These are phyloP conservation scores for Drosophila subobscura DNA, from an alignment of 1,140 invertebrate genomes.

Conservation along the genomic window DNA sequence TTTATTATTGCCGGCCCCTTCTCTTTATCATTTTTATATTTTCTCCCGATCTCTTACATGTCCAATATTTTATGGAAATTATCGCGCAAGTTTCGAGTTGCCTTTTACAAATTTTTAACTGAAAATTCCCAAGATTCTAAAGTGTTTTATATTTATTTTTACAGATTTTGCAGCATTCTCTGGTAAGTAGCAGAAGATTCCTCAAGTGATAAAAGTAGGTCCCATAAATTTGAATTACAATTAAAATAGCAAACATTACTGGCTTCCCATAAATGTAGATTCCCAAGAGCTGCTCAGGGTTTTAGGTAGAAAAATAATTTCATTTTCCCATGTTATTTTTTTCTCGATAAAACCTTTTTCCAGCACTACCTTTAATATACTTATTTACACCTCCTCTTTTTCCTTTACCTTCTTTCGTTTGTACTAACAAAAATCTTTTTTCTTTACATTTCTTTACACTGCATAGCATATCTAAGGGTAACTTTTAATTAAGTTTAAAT, in stretches of 20 bases:
- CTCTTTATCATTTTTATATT: conserved; percentile 9
- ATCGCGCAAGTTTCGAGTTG: not conserved
- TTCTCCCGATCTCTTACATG: conserved; percentile 16
- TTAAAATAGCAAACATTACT: conserved; percentile 14
- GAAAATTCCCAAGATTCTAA: not conserved
- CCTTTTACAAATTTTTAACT: conserved; percentile 2
- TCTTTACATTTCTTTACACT: too few relatives aligned
- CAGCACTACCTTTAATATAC: too few relatives aligned
- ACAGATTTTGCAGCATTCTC: conserved; percentile 12
- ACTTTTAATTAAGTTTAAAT: too few relatives aligned
- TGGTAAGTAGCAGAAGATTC: conserved; percentile 16
- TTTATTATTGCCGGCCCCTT: conserved; percentile 41
- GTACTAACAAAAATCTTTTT: too few relatives aligned
- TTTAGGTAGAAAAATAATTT: too few relatives aligned
- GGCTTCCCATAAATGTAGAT: conserved; percentile 11
- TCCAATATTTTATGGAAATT: conserved; percentile 3
- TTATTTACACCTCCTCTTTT: too few relatives aligned
- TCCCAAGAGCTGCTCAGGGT: too few relatives aligned
- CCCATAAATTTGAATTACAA: not conserved
- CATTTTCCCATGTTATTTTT: too few relatives aligned
- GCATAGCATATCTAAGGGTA: too few relatives aligned
- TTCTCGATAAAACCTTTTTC: not conserved
- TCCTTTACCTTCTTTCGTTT: too few relatives aligned
- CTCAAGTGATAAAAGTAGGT: not conserved
- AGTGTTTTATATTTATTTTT: conserved; percentile 2